These are phyloP conservation scores for Leptosomus discolor DNA, from an alignment of 2,113 vertebrate genomes.

Conservation along the genomic window DNA sequence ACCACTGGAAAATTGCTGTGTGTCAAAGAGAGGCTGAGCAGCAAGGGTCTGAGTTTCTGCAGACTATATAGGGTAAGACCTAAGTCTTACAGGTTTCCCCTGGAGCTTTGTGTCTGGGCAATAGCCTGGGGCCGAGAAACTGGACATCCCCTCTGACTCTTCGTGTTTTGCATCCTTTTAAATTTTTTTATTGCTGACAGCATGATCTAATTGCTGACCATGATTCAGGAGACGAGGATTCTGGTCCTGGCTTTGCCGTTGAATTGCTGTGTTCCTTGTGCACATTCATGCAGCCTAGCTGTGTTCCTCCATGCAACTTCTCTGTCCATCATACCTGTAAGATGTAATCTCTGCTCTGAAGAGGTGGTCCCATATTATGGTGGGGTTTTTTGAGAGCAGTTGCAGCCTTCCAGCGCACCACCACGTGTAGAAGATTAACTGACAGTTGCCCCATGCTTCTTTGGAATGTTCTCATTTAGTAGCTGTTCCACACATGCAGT, in stretches of 20 bases:
- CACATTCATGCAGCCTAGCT: not conserved
- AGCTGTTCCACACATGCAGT: accelerated
- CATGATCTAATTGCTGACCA: not conserved
- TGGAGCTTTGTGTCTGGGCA: not conserved
- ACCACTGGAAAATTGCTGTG: conserved; percentile 7
- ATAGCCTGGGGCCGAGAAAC: not conserved
- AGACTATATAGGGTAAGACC: not conserved
- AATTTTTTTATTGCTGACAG: not conserved
- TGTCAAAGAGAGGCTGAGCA: not conserved
- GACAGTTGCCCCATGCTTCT: not conserved
- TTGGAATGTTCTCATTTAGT: not conserved
- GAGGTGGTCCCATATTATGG: not conserved
- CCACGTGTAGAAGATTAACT: not conserved
- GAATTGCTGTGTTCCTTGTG: not conserved
- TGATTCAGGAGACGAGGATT: not conserved
- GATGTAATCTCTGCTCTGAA: not conserved
- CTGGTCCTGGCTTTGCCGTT: not conserved
- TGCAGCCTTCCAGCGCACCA: not conserved
- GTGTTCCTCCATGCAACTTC: not conserved
- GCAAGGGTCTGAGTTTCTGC: not conserved
- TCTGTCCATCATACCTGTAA: not conserved
- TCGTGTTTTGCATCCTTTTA: not conserved
- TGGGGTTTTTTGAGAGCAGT: not conserved
- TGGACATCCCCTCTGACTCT: not conserved
- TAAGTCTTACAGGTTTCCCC: not conserved